Percentiles rank a stretch among this genome's conserved stretches.
These are phyloP conservation scores for Brachypodius melanocephalos DNA, from an alignment of 2,113 vertebrate species.

Conservation along the genomic window DNA sequence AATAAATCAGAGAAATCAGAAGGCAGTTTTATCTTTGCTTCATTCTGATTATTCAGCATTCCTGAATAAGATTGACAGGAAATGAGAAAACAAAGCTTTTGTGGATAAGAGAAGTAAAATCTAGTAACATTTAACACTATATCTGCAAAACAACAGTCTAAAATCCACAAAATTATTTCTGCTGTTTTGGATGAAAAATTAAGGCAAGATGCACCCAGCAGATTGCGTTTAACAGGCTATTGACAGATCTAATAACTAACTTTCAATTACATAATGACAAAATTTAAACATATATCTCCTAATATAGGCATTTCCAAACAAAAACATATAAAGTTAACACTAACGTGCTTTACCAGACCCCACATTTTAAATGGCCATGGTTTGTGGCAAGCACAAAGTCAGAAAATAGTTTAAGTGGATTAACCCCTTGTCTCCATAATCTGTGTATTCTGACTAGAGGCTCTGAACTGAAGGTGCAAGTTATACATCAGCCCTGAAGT, in stretches of 20 bases:
- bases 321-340: background rate
- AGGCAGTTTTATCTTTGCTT: conserved; percentile 8
- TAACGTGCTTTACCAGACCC: background rate
- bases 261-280: background rate
- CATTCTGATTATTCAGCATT: conserved; percentile 38
- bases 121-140: background rate
- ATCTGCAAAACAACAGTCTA: background rate
- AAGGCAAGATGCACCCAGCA: background rate
- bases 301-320: background rate
- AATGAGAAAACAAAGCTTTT: conserved; percentile 9
- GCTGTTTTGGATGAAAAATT: background rate
- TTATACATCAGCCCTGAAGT: background rate
- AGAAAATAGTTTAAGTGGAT: background rate
- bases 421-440: background rate
- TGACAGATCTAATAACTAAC: background rate
- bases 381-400: background rate
- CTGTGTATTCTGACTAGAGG: background rate
- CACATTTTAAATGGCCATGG: background rate
- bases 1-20: conserved; percentile 3
- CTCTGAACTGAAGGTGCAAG: background rate
- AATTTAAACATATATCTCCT: background rate
- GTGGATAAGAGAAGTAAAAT: background rate
- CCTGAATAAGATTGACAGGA: background rate
- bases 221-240: background rate
- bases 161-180: background rate